phyloP scores from a whole-genome alignment of 2,113 vertebrate genomes.

The Toxotes jaculatrix region DNA sequence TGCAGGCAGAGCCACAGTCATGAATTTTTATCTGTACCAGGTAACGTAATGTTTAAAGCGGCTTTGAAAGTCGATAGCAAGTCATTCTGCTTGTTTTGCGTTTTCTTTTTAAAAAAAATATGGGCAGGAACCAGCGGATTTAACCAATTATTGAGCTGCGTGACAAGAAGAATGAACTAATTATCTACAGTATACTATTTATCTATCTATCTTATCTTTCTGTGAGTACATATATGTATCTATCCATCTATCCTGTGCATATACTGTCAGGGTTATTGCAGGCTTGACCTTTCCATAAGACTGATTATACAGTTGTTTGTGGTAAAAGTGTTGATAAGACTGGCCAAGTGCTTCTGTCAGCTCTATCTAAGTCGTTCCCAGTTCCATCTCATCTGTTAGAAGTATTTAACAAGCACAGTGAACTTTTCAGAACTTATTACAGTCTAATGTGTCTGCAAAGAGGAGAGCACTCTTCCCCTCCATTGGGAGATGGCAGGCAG shows the following conservation, averaged over 20 bases:
- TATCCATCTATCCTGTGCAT: slow-evolving; percentile 18
- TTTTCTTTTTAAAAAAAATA: slow-evolving; percentile 25
- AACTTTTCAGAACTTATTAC: slow-evolving; percentile 84
- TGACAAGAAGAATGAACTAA: neutral
- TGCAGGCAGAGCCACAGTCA: slow-evolving; percentile 50
- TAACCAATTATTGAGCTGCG: neutral
- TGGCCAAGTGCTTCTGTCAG: slow-evolving; percentile 56
- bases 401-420: slow-evolving; percentile 81
- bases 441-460: slow-evolving; percentile 71
- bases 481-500: slow-evolving; percentile 72
- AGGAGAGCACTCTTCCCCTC: slow-evolving; percentile 71
- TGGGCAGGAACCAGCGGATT: neutral
- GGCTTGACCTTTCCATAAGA: slow-evolving; percentile 52
- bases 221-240: slow-evolving; percentile 6
- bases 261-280: slow-evolving; percentile 37
- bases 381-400: slow-evolving; percentile 68
- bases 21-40: slow-evolving; percentile 60
- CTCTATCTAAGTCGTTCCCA: slow-evolving; percentile 53
- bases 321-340: slow-evolving; percentile 52
- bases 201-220: neutral
- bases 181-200: neutral
- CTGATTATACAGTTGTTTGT: slow-evolving; percentile 66
- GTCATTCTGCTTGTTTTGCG: slow-evolving; percentile 10
- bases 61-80: slow-evolving; percentile 35
- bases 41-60: slow-evolving; percentile 40